Evolutionary conservation across 2,797 vertebrate species (phyloP).

Genomic region (Petrocephalus sullivani): DNA sequence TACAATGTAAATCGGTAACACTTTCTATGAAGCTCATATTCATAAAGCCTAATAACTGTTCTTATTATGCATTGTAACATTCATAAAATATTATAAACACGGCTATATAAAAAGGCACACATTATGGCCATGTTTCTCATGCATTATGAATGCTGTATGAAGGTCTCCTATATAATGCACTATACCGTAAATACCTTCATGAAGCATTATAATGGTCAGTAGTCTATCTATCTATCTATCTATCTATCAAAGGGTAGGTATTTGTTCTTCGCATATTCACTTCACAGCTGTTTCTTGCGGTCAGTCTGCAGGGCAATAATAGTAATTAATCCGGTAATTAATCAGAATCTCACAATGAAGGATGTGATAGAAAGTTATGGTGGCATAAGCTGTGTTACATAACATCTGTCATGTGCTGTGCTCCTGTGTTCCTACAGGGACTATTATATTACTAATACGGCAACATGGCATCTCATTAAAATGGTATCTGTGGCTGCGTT

Average conservation of each 20-base stretch:
- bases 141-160: too few relatives aligned
- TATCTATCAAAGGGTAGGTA: not conserved
- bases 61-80: too few relatives aligned
- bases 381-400: not conserved
- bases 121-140: too few relatives aligned
- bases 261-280: not conserved
- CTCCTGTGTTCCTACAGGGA: not conserved
- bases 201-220: too few relatives aligned
- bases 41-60: too few relatives aligned
- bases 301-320: not conserved
- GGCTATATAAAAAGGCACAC: too few relatives aligned
- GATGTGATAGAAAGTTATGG: not conserved
- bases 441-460: not conserved
- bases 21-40: too few relatives aligned
- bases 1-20: not conserved
- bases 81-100: too few relatives aligned
- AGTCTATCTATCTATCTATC: not conserved
- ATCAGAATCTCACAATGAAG: not conserved
- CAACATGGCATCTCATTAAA: not conserved
- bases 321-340: not conserved
- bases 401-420: not conserved
- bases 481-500: not conserved
- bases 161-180: too few relatives aligned
- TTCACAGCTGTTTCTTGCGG: not conserved
- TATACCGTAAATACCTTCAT: too few relatives aligned